A percentile compares a stretch with the other conserved stretches of the same genome.
Evolutionary conservation across 2,113 vertebrate genomes (phyloP).

Genomic region (Lonchura striata): DNA sequence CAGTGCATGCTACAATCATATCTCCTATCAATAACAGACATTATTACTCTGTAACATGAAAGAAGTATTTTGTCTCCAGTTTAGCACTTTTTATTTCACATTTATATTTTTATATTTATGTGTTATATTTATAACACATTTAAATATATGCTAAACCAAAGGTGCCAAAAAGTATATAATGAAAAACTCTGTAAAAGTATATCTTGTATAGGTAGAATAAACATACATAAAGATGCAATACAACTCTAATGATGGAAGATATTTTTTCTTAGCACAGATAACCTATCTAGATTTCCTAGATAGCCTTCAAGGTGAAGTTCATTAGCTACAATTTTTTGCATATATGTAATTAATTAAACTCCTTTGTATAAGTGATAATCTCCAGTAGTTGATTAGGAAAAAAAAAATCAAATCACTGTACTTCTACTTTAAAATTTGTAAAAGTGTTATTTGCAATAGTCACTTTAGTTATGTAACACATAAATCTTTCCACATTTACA

Average conservation of each 20-base stretch:
- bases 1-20: not conserved
- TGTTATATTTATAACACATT: too few relatives aligned
- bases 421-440: not conserved
- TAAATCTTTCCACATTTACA: not conserved
- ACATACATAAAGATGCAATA: not conserved
- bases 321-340: not conserved
- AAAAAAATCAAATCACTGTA: not conserved
- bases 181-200: not conserved
- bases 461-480: not conserved
- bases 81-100: not conserved
- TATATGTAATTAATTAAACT: not conserved
- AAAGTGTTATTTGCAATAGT: not conserved
- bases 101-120: too few relatives aligned
- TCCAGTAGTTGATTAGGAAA: conserved; percentile 1
- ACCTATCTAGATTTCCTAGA: not conserved
- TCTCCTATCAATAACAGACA: not conserved
- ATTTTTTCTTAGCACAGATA: not conserved
- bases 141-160: not conserved
- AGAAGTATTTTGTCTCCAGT: conserved; percentile 18
- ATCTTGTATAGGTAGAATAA: not conserved
- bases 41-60: not conserved
- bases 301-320: not conserved
- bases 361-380: not conserved
- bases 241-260: not conserved
- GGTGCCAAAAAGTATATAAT: not conserved